Percentiles rank a stretch among this genome's conserved stretches.
phyloP scores from a whole-genome alignment of 2,888 invertebrate genomes.

The Drosophila nigritarsus region DNA sequence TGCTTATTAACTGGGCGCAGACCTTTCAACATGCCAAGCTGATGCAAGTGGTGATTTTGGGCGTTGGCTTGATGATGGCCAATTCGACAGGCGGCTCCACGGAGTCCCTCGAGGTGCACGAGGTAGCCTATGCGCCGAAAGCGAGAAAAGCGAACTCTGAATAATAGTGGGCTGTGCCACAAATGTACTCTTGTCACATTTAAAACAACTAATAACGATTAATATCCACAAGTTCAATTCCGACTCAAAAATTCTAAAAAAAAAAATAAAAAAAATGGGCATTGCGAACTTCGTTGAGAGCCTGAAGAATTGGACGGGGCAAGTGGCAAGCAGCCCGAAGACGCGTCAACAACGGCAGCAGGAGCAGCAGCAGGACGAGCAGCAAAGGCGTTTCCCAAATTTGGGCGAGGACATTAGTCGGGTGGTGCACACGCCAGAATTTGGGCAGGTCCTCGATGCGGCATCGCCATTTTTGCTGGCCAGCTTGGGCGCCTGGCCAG shows the following conservation, averaged over 20 bases:
- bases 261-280: slow-evolving; percentile 47
- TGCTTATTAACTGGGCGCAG: slow-evolving; percentile 33
- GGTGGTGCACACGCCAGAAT: slow-evolving; percentile 57
- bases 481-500: slow-evolving; percentile 72
- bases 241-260: background rate
- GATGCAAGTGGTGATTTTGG: slow-evolving; percentile 70
- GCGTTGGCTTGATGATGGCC: slow-evolving; percentile 58
- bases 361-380: slow-evolving; percentile 1
- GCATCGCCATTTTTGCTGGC: slow-evolving; percentile 64
- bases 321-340: background rate
- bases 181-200: background rate
- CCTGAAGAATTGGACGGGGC: slow-evolving; percentile 35
- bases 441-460: slow-evolving; percentile 49
- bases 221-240: slow-evolving; percentile 6
- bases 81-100: background rate
- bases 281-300: slow-evolving; percentile 24
- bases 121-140: slow-evolving; percentile 24
- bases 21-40: slow-evolving; percentile 76
- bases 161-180: slow-evolving; percentile 31
- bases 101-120: slow-evolving; percentile 23
- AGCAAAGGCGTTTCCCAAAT: slow-evolving; percentile 33
- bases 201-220: background rate
- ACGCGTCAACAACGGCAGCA: background rate
- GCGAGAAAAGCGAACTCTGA: background rate
- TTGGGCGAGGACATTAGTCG: slow-evolving; percentile 67